Percentiles rank a stretch among this genome's conserved stretches.
These are phyloP conservation scores for Drosophila nebulosa DNA, from an alignment of 1,140 invertebrate species.

Conservation along the genomic window DNA sequence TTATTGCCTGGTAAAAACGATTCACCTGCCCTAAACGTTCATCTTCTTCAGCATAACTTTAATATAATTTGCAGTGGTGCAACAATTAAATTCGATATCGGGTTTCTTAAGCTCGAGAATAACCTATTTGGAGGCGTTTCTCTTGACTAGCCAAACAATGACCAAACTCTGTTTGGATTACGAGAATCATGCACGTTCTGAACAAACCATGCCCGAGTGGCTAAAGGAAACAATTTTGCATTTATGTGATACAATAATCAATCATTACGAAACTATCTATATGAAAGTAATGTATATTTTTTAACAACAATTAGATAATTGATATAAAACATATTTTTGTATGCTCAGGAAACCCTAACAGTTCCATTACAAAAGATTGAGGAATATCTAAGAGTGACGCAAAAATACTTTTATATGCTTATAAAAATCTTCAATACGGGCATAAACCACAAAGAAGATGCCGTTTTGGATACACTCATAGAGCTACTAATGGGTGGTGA, in stretches of 20 bases:
- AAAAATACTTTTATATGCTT: conserved; percentile 37
- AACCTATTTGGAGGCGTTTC: conserved; percentile 13
- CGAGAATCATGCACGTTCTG: background rate
- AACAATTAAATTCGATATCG: conserved; percentile 23
- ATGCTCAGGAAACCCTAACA: conserved; percentile 9
- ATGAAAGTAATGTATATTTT: conserved; percentile 12
- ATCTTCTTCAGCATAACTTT: background rate
- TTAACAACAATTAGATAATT: background rate
- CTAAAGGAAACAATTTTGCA: conserved; percentile 39
- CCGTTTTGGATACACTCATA: conserved; percentile 15
- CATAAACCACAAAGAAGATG: conserved; percentile 6
- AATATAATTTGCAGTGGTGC: conserved; percentile 26
- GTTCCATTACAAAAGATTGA: conserved; percentile 23
- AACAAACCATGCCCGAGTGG: conserved; percentile 25
- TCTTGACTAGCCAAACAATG: conserved; percentile 44
- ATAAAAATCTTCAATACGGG: conserved; percentile 27
- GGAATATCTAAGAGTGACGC: conserved; percentile 17
- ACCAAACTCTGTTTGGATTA: conserved; percentile 43
- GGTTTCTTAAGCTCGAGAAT: conserved; percentile 11
- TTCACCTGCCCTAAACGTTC: background rate
- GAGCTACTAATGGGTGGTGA: conserved; percentile 19
- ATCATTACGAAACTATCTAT: conserved; percentile 17
- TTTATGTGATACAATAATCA: conserved; percentile 29
- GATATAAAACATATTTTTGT: background rate
- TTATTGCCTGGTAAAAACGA: conserved; percentile 8